phyloP scores from a whole-genome alignment of 1,140 invertebrate genomes.

The Lysiphlebus fabarum region DNA sequence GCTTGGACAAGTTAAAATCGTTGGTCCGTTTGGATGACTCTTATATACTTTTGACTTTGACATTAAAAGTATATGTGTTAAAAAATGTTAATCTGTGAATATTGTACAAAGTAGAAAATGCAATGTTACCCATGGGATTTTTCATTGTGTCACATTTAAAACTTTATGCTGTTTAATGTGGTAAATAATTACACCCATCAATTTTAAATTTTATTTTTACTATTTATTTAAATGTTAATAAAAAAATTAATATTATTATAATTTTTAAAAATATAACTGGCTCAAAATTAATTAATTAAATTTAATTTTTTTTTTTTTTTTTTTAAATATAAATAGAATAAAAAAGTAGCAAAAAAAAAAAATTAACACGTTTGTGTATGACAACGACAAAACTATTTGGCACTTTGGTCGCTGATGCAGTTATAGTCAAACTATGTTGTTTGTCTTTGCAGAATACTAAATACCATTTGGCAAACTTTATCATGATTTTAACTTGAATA shows the following conservation, averaged over 20 bases:
- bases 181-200: neutral
- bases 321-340: no score
- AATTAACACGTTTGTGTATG: no score
- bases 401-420: constrained; percentile 26
- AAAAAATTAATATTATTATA: no score
- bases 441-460: constrained; percentile 26
- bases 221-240: no score
- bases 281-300: no score
- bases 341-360: no score
- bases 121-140: constrained; percentile 41
- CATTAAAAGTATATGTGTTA: no score
- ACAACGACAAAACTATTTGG: constrained; percentile 18
- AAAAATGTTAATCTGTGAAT: constrained; percentile 42
- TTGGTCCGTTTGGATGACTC: constrained; percentile 31
- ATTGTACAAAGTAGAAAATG: constrained; percentile 34
- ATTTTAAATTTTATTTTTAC: no score
- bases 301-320: no score
- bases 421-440: constrained; percentile 21
- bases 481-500: constrained; percentile 15
- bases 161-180: no score
- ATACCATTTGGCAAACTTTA: constrained; percentile 25
- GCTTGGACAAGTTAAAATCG: constrained; percentile 34
- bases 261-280: no score
- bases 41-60: neutral
- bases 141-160: constrained; percentile 20